A percentile compares a stretch with the other conserved stretches of the same genome.
Evolutionary conservation across 2,888 invertebrate genomes (phyloP).

Genomic region (Caenorhabditis sp.): DNA sequence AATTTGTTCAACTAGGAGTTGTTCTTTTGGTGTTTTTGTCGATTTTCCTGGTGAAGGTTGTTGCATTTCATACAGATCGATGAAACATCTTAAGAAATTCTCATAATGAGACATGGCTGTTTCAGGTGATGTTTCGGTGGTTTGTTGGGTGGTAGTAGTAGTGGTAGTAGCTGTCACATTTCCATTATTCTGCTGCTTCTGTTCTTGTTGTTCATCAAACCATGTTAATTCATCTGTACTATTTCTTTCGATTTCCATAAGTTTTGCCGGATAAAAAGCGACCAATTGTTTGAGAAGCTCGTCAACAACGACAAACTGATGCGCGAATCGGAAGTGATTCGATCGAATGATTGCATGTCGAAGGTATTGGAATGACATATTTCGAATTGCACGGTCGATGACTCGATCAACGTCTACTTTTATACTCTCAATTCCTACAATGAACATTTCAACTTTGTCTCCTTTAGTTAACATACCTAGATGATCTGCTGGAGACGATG

Average conservation of each 20-base stretch:
- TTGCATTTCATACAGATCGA: conserved; percentile 45
- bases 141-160: no score
- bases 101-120: conserved; percentile 37
- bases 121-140: conserved; percentile 5
- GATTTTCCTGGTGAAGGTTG: neutral
- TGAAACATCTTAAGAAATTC: conserved; percentile 44
- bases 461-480: conserved; percentile 6
- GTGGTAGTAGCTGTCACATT: neutral
- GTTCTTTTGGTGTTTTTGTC: conserved; percentile 10
- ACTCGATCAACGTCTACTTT: conserved; percentile 49
- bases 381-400: conserved; percentile 46
- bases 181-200: neutral
- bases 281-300: conserved; percentile 46
- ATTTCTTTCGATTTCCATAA: conserved; percentile 52
- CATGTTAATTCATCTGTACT: conserved; percentile 47
- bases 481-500: conserved; percentile 48
- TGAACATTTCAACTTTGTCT: neutral
- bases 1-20: conserved; percentile 22
- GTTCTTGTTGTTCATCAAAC: conserved; percentile 34
- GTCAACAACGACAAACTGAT: conserved; percentile 41
- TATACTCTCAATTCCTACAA: conserved; percentile 40
- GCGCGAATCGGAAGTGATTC: conserved; percentile 30
- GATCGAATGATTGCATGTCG: conserved; percentile 41
- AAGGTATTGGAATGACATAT: conserved; percentile 47
- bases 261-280: conserved; percentile 44